Evolutionary conservation across 30 jellyfish, hydroid and myxozoan species (phyloP).

Genomic region (Hydra vulgaris): DNA sequence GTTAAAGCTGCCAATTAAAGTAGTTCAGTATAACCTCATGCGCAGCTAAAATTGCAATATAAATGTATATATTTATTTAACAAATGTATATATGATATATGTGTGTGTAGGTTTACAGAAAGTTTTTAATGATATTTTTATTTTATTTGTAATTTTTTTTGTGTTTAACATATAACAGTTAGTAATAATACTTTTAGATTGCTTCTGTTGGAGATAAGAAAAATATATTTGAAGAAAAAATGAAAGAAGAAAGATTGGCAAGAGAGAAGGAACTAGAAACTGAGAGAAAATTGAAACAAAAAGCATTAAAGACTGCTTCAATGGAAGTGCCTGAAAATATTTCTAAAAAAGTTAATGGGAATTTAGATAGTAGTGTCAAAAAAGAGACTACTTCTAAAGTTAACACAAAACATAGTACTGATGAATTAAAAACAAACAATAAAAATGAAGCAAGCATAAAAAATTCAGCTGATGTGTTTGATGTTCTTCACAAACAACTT

Average conservation of each 20-base stretch:
- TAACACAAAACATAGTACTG: background rate
- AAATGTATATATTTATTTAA: too few species aligned
- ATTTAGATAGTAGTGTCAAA: background rate
- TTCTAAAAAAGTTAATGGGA: constrained; percentile 13
- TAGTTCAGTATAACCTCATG: too few species aligned
- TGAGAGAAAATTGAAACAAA: constrained; percentile 14
- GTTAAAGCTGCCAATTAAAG: too few species aligned
- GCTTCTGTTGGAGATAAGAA: constrained; percentile 35
- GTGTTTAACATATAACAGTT: background rate
- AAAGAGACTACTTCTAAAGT: background rate
- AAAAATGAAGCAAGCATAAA: background rate
- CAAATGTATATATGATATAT: too few species aligned
- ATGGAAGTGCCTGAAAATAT: constrained; percentile 14
- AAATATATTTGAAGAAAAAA: constrained; percentile 22
- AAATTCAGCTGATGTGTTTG: background rate
- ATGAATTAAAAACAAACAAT: background rate
- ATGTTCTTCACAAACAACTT: background rate
- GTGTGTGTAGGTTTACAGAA: too few species aligned
- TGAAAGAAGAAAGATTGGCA: constrained; percentile 36
- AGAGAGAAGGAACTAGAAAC: constrained; percentile 27
- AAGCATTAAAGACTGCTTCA: constrained; percentile 35
- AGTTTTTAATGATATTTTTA: too few species aligned
- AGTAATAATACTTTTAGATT: background rate
- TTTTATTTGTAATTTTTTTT: background rate
- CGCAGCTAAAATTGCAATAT: too few species aligned